phyloP scores from a whole-genome alignment of 1,140 invertebrate species.

The Brachionus paranguensis region DNA sequence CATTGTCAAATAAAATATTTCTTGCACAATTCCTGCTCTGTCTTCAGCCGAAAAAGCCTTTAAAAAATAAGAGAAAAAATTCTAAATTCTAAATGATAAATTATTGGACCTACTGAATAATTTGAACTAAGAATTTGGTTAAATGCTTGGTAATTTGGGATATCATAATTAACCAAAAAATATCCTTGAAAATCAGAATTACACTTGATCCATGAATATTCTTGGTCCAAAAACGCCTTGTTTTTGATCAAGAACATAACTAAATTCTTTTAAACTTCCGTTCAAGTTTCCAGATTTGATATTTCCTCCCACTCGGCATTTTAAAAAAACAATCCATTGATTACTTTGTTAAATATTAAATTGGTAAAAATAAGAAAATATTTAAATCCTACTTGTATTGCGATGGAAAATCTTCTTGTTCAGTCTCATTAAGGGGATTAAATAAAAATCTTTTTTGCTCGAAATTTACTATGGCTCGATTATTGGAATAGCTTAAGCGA shows the following conservation, averaged over 20 bases:
- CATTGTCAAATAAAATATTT: background rate
- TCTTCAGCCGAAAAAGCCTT: constrained; percentile 3
- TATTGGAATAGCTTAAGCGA: background rate
- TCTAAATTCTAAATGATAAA: background rate
- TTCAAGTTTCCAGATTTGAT: background rate
- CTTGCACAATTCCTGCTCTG: background rate
- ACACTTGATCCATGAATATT: constrained; percentile 32
- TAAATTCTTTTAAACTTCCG: constrained; percentile 43
- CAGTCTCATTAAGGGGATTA: background rate
- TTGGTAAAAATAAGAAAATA: background rate
- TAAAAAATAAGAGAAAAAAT: background rate
- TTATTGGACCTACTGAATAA: background rate
- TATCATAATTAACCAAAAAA: constrained; percentile 1
- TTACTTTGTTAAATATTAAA: constrained; percentile 46
- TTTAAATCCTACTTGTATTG: background rate
- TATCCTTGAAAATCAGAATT: constrained; percentile 30
- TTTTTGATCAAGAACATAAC: constrained; percentile 39
- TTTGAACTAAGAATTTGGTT: constrained; percentile 10
- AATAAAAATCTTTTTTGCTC: background rate
- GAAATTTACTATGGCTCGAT: background rate
- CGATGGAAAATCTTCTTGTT: background rate
- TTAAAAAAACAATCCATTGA: constrained; percentile 12
- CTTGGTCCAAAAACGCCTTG: background rate
- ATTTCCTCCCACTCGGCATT: constrained; percentile 21
- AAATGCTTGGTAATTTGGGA: background rate